These are phyloP conservation scores for Hesperia comma DNA, from an alignment of 2,888 invertebrate genomes.

Conservation along the genomic window DNA sequence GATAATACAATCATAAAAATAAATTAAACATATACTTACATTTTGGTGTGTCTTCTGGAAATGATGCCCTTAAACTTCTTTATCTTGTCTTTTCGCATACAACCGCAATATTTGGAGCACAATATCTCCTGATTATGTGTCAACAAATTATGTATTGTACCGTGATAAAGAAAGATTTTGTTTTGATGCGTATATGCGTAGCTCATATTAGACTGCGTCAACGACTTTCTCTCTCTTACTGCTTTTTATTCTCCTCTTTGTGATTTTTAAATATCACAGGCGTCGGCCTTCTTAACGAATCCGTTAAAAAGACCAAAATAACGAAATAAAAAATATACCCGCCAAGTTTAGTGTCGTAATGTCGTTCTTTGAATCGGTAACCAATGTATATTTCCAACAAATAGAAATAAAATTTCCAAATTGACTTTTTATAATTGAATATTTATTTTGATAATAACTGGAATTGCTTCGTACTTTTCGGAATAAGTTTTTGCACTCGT, in stretches of 20 bases:
- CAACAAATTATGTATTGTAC: conserved; percentile 48
- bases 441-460: too few relatives aligned
- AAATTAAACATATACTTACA: conserved; percentile 62
- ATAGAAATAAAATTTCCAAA: too few relatives aligned
- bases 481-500: too few relatives aligned
- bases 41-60: conserved; percentile 67
- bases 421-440: too few relatives aligned
- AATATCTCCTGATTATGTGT: conserved; percentile 56
- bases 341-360: conserved; percentile 26
- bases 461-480: too few relatives aligned
- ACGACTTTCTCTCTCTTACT: conserved; percentile 4
- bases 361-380: neutral
- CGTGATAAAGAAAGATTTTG: conserved; percentile 55
- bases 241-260: conserved; percentile 25
- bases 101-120: conserved; percentile 59
- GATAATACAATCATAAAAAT: conserved; percentile 2
- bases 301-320: conserved; percentile 59
- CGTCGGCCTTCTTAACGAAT: conserved; percentile 58
- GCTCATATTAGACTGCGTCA: conserved; percentile 63
- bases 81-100: conserved; percentile 67
- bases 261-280: conserved; percentile 39
- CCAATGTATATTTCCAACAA: neutral
- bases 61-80: conserved; percentile 70
- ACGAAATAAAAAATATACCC: conserved; percentile 43
- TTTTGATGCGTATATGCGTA: conserved; percentile 58